phyloP scores from a whole-genome alignment of 2,888 invertebrate species.

The Pandemis heparana region DNA sequence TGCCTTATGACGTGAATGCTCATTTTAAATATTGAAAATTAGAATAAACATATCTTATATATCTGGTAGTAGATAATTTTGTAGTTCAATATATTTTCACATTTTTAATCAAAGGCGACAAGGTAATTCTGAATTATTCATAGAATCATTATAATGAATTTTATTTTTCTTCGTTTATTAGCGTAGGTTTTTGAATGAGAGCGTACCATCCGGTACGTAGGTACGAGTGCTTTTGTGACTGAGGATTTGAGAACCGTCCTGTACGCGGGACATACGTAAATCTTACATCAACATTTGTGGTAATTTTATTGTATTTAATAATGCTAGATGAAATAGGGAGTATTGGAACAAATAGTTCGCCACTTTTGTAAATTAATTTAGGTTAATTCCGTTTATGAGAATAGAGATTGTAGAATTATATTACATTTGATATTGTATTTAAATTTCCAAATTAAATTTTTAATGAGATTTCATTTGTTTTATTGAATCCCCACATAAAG shows the following conservation, averaged over 20 bases:
- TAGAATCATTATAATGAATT: constrained; percentile 27
- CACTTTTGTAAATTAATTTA: constrained; percentile 67
- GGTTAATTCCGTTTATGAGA: constrained; percentile 48
- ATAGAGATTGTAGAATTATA: constrained; percentile 62
- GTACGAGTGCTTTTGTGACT: constrained; percentile 49
- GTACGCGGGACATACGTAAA: constrained; percentile 50
- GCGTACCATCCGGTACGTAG: constrained; percentile 28
- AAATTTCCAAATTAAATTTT: constrained; percentile 76
- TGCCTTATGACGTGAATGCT: constrained; percentile 69
- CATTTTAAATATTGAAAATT: constrained; percentile 59
- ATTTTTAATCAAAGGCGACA: constrained; percentile 42
- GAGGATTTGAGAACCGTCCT: constrained; percentile 60
- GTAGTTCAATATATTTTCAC: constrained; percentile 49
- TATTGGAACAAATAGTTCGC: constrained; percentile 59
- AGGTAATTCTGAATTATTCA: constrained; percentile 44
- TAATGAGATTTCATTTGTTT: constrained; percentile 50
- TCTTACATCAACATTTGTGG: constrained; percentile 51
- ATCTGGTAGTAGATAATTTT: constrained; percentile 48
- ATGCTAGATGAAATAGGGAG: constrained; percentile 64
- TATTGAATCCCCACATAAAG: constrained; percentile 36
- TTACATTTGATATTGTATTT: constrained; percentile 77
- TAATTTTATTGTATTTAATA: constrained; percentile 52
- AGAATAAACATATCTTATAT: constrained; percentile 58
- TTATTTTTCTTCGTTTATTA: constrained; percentile 43
- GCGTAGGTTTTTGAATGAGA: constrained; percentile 32